Percentiles rank a stretch among this genome's conserved stretches.
Conservation (phyloP, 2,888 invertebrate species). For the Andrena flavipes region DNA sequence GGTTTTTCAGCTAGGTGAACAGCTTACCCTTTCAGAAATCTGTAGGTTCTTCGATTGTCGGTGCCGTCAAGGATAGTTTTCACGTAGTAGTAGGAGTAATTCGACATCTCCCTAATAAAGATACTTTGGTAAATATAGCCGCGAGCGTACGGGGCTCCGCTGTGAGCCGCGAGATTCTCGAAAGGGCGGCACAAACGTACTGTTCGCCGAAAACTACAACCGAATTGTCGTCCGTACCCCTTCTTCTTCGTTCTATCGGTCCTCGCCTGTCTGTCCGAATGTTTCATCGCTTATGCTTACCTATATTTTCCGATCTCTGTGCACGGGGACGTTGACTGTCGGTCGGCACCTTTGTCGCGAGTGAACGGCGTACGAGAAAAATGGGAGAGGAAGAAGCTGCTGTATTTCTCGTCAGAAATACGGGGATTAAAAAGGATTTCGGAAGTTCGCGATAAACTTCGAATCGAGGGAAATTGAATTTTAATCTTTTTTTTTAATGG, state of each 20-base stretch:
- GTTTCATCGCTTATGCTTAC: conserved; percentile 58
- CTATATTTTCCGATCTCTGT: conserved; percentile 46
- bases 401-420: not conserved
- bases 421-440: not conserved
- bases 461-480: not conserved
- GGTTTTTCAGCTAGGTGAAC: not conserved
- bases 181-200: conserved; percentile 55
- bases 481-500: not conserved
- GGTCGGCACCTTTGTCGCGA: not conserved
- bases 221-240: conserved; percentile 67
- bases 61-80: conserved; percentile 72
- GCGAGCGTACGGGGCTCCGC: conserved; percentile 23
- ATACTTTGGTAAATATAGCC: conserved; percentile 47
- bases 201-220: conserved; percentile 64
- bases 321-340: not conserved
- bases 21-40: conserved; percentile 79
- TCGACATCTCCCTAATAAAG: conserved; percentile 70
- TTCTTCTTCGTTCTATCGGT: conserved; percentile 50
- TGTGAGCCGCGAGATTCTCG: conserved; percentile 44
- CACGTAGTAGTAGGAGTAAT: conserved; percentile 79
- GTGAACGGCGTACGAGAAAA: not conserved
- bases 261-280: conserved; percentile 45
- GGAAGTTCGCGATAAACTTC: not conserved
- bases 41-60: conserved; percentile 72
- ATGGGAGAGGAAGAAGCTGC: not conserved